Evolutionary conservation across 2,797 vertebrate genomes (phyloP), one percentile per base, ranked within the genome.

Genomic region (Sebastes kiyomatsui): DNA sequence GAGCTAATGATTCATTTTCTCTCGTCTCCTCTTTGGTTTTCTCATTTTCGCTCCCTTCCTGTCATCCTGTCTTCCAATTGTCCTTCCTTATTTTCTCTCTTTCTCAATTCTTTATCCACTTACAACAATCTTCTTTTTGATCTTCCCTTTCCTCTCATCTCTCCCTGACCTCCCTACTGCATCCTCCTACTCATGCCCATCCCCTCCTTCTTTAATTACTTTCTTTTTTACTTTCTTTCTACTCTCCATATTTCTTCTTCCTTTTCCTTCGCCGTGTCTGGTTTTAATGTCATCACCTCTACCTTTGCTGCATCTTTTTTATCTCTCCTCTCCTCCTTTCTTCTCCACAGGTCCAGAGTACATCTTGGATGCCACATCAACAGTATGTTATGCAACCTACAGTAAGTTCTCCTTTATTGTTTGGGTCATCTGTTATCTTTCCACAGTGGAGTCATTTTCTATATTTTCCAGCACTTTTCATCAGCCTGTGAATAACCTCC

Each of bases 361-460:
- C 98, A 94, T 99, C 98, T 93, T 99, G 98, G 98, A 99, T 99
- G 98, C 98, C 98, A 96, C 98, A 99, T 96, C 98, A 98, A 94
- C 97, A 98, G 94, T 99, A 99, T 95, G 98, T 99, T 97, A 98
- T 99, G 98, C 98, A 99, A 97, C 98, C 98, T 95, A 98, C 98
- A 96, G 98, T 99, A 98, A 97, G 98, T 99, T 67, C 77, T 66
- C 55, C 58, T 87, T 77, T 72, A 52, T 67, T 61, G 77, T 33
- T 60, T 78, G 6, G 58, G 4, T 87, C 33, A 38, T 69, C 14
- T 71, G 30, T 71, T 64, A 32, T 68, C 35, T 62, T 16, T 18
- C 60, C 61, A 28, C 11, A 35, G 23, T 79, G 38, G 46, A 76
- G 32, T 78, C 4, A 28, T 78, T 66, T 79, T 61, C 30, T 76